Evolutionary conservation across 2,888 invertebrate genomes (phyloP).

Genomic region (Halictus quadricinctus): DNA sequence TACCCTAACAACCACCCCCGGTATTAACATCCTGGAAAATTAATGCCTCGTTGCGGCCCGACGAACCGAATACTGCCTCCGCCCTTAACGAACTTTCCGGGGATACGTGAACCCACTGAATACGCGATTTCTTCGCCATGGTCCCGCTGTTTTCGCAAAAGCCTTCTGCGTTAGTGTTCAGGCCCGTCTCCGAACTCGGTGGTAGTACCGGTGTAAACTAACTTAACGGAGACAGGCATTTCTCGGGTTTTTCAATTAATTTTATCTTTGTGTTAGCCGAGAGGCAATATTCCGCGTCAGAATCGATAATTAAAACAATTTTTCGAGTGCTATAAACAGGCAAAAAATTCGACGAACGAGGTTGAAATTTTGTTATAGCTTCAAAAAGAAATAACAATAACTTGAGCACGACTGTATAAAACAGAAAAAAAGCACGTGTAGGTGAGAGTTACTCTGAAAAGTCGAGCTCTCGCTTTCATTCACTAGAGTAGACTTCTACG

Average conservation of each 20-base stretch:
- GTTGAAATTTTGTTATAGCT: not conserved
- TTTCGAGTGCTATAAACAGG: too few species aligned
- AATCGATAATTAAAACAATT: too few species aligned
- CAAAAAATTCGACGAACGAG: too few species aligned
- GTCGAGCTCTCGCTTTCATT: slow-evolving; percentile 1
- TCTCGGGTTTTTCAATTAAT: too few species aligned
- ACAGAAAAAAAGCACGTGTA: not conserved
- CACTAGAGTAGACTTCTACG: not conserved
- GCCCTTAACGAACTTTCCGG: slow-evolving; percentile 41
- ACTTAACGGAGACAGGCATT: too few species aligned
- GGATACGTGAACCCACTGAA: slow-evolving; percentile 22
- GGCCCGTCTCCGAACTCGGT: not conserved
- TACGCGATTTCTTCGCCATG: not conserved
- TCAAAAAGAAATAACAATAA: not conserved
- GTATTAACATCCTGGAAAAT: slow-evolving; percentile 59
- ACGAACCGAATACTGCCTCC: slow-evolving; percentile 34
- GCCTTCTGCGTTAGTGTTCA: not conserved
- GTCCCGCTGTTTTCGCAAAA: not conserved
- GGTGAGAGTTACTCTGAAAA: not conserved
- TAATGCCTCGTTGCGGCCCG: slow-evolving; percentile 53
- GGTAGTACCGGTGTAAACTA: not conserved
- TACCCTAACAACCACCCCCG: slow-evolving; percentile 23
- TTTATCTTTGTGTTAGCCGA: too few species aligned
- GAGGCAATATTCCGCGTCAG: too few species aligned
- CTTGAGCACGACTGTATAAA: not conserved